Base-by-base conservation (phyloP, 2,888 invertebrate species). In the Eristalis pertinax region DNA sequence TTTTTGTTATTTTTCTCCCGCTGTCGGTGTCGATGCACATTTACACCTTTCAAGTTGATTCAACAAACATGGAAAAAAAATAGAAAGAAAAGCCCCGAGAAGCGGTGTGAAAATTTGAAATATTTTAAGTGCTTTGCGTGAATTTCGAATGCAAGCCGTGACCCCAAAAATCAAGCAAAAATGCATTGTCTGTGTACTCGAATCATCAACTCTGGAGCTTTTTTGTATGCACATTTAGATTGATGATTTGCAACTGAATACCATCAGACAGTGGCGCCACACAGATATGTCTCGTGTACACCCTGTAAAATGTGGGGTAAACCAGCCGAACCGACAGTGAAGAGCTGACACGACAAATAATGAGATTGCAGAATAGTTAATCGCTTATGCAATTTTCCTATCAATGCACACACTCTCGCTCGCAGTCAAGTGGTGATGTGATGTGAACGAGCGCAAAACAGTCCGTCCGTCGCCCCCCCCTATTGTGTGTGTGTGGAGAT, bases 381-480 rank as follows among this genome's bases (percentile, higher is more conserved):
- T 87, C 84, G 84, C 68, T 87, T 73, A 79, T 84, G 80, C 87
- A 87, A 87, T 84, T 87, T 87, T 84, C 87, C 87, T 76, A 87
- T 87, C 87, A 84, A 79, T 87, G 87, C 73, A 65, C 32, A 32
- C 32, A n/a, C n/a, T n/a, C n/a, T n/a, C n/a, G n/a, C 73, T 76
- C 43, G 38, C 84, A 84, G 79, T 87, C 84, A 87, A 87, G 87
- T 87, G 83, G 26, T 26, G 68, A 79, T 76, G 87, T 29, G 50
- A 50, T 50, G 56, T 63, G 24, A 15, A 11, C 26, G 15, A 62
- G 24, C 67, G 22, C 26, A 24, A 26, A 1, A 26, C 26, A 2
- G 26, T 26, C 2, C 4, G 26, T 26, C 26, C 4, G 26, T n/a
- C n/a, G n/a, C n/a, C n/a, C 26, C 26, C 26, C 2, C 4, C 26